Evolutionary conservation across 2,797 vertebrate species (phyloP).

Genomic region (Anableps anableps): DNA sequence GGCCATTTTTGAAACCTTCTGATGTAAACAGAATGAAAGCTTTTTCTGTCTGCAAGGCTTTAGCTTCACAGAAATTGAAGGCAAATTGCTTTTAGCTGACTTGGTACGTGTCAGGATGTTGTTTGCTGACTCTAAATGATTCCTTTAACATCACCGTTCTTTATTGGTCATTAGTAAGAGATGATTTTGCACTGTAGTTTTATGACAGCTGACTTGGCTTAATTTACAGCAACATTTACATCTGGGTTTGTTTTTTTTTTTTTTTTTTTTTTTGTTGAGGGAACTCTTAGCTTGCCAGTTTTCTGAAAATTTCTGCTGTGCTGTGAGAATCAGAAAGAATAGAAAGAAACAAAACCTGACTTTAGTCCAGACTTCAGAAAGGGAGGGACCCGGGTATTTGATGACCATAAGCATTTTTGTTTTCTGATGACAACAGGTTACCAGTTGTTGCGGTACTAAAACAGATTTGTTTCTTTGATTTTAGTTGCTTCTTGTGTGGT

Average conservation of each 20-base stretch:
- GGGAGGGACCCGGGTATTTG: conserved; percentile 22
- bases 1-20: conserved; percentile 24
- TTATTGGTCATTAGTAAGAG: conserved; percentile 2
- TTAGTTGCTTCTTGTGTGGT: conserved; percentile 32
- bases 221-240: conserved; percentile 27
- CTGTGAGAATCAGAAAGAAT: conserved; percentile 45
- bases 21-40: not conserved
- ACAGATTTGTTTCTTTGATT: conserved; percentile 36
- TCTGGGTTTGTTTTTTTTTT: not conserved
- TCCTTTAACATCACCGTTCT: conserved; percentile 16
- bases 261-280: conserved; percentile 40
- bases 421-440: conserved; percentile 9
- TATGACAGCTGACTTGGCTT: conserved; percentile 33
- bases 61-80: conserved; percentile 59
- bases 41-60: conserved; percentile 36
- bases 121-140: conserved; percentile 32
- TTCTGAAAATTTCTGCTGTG: conserved; percentile 58
- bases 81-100: conserved; percentile 80
- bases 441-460: conserved; percentile 20
- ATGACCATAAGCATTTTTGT: conserved; percentile 23
- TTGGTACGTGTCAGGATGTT: conserved; percentile 34
- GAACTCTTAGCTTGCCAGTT: conserved; percentile 56
- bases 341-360: conserved; percentile 55
- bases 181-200: conserved; percentile 12
- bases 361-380: conserved; percentile 53